Percentiles rank a stretch among this genome's conserved stretches.
Conservation (phyloP, 1,140 invertebrate species). For the Planococcus citri region DNA sequence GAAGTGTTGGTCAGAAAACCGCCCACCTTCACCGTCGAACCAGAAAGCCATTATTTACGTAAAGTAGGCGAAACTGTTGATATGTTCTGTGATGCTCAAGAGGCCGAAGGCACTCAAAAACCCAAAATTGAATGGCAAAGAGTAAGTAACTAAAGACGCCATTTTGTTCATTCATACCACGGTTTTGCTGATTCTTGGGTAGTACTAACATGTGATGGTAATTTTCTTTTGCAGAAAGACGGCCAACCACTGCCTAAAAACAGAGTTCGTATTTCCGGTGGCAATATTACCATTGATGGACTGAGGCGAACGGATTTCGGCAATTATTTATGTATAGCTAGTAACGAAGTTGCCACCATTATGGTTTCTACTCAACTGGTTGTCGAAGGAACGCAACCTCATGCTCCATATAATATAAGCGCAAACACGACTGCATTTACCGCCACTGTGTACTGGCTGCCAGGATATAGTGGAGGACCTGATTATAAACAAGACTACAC, state of each 20-base stretch:
- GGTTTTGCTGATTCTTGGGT: no score
- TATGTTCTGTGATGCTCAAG: slow-evolving; percentile 83
- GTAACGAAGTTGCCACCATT: slow-evolving; percentile 88
- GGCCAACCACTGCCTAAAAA: slow-evolving; percentile 62
- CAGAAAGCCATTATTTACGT: slow-evolving; percentile 71
- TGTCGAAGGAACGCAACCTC: slow-evolving; percentile 89
- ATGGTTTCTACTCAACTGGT: slow-evolving; percentile 78
- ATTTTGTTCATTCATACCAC: no score
- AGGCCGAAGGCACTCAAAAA: slow-evolving; percentile 80
- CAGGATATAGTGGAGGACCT: slow-evolving; percentile 86
- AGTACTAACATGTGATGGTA: not conserved
- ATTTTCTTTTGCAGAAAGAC: slow-evolving; percentile 45
- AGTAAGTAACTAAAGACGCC: slow-evolving; percentile 37
- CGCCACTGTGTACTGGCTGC: slow-evolving; percentile 80
- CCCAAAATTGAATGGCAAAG: slow-evolving; percentile 82
- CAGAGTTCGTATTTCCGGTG: slow-evolving; percentile 59
- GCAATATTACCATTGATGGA: slow-evolving; percentile 83
- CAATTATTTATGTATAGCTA: slow-evolving; percentile 85
- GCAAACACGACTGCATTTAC: slow-evolving; percentile 75
- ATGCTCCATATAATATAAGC: slow-evolving; percentile 88
- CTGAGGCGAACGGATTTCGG: slow-evolving; percentile 82
- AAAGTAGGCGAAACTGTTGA: slow-evolving; percentile 80
- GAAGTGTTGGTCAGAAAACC: slow-evolving; percentile 91
- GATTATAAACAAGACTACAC: slow-evolving; percentile 90
- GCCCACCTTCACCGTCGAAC: slow-evolving; percentile 69